Base-by-base conservation (phyloP, 2,888 invertebrate genomes). In the Macrophya alboannulata region DNA sequence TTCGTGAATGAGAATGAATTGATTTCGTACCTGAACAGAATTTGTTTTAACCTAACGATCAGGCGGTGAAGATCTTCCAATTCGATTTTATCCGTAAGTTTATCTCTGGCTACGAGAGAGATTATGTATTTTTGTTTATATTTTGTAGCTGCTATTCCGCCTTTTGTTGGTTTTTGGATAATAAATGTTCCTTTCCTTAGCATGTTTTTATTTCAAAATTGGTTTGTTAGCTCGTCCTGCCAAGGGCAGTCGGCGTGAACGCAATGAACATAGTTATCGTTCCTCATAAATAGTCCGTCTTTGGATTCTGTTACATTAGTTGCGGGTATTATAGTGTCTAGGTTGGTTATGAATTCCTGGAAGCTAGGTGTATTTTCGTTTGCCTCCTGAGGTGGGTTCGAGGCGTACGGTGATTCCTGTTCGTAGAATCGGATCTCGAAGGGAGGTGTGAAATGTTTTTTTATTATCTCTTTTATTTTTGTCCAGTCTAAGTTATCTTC, bases 251-350 rank as follows among this genome's bases (percentile, higher is more conserved):
- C 74, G n/a, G 48, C 74, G n/a, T n/a, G n/a, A 25, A 74, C 15
- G 74, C 37, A 40, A 74, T 74, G 74, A 8, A 31, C 74, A 31
- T 74, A 74, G 48, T 74, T 74, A 40, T 74, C 74, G 10, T 74
- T 74, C 25, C 8, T n/a, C 37, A 74, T 74, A 10, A 76, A 76
- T 21, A 76, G 8, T 48, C 76, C 51, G 76, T 76, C 76, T 43
- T 17, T 76, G 76, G 76, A 48, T 25, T 76, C 40, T 15, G 45
- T 43, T 10, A 76, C 51, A 15, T 76, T 76, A 21, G 76, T 8
- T 17, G 43, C 12, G 2, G 45, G 15, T 40, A 0, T 43, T 40
- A 48, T 76, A 65, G 8, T 31, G 12, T 65, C 10, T 31, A 65
- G 25, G 12, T 9, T 65, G 12, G 8, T 31, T 0, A 31, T 12